Evolutionary conservation across 2,797 vertebrate genomes (phyloP).

Genomic region (Gymnocypris eckloni): DNA sequence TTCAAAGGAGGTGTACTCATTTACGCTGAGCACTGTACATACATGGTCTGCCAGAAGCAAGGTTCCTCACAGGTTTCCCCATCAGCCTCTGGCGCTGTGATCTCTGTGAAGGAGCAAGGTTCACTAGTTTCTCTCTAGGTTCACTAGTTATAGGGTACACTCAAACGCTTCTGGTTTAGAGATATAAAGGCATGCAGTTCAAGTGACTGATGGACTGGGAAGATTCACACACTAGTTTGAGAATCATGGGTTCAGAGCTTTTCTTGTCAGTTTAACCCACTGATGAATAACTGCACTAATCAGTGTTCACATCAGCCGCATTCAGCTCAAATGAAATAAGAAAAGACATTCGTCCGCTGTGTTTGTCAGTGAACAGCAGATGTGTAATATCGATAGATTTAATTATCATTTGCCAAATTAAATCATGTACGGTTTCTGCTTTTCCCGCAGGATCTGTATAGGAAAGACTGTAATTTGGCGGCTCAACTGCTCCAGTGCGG

Average conservation of each 20-base stretch:
- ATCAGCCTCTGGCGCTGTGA: not conserved
- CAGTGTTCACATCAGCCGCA: not conserved
- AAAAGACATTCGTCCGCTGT: not conserved
- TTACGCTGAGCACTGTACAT: too few relatives aligned
- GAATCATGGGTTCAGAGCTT: too few relatives aligned
- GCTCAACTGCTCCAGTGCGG: slow-evolving; percentile 95
- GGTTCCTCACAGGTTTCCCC: too few relatives aligned
- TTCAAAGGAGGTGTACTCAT: too few relatives aligned
- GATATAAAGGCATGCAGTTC: not conserved
- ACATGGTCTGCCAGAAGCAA: not conserved
- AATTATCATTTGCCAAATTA: not conserved
- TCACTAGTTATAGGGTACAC: not conserved
- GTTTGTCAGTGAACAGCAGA: not conserved
- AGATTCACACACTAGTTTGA: not conserved
- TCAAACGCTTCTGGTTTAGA: not conserved
- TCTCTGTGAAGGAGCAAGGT: not conserved
- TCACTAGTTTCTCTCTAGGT: not conserved
- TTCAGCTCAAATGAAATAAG: not conserved
- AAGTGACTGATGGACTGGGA: not conserved
- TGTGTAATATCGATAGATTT: not conserved
- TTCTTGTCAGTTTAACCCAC: not conserved
- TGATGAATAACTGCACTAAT: not conserved
- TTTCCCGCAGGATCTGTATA: slow-evolving; percentile 86
- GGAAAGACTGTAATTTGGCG: slow-evolving; percentile 96
- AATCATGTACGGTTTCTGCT: not conserved